Evolutionary conservation across 2,797 vertebrate species (phyloP), one percentile per base, ranked within the genome.

Genomic region (Acestrorhynchus altus): DNA sequence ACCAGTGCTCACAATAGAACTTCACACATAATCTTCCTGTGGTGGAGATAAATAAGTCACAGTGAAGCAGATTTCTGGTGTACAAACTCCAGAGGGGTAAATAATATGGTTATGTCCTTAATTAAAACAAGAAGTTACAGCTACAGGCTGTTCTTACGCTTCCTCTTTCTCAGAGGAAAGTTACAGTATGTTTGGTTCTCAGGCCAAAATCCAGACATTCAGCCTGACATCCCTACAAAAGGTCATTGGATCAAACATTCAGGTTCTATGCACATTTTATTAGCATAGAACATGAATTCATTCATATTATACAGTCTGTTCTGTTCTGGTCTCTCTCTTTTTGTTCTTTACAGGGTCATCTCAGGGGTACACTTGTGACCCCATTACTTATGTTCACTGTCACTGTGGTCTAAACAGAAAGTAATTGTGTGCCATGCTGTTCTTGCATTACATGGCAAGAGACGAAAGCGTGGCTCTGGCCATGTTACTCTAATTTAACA

Each of bases 291-390:
- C n/a, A n/a, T n/a, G n/a, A n/a, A n/a, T n/a, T n/a, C n/a, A n/a
- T n/a, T n/a, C n/a, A n/a, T n/a, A n/a, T n/a, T n/a, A n/a, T n/a
- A n/a, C n/a, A n/a, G n/a, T n/a, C n/a, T n/a, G n/a, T n/a, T n/a
- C n/a, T n/a, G n/a, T n/a, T n/a, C n/a, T 35, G 31, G 2, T 35
- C 6, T 44, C 56, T 5, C 4, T 6, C 1, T 44, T 8, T 11
- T 6, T 56, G 1, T 4, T 8, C 3, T 18, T 16, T 40, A 31
- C 4, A 2, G 20, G 6, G 39, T 60, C 54, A 57, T 47, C 22
- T 24, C n/a, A 18, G 18, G 51, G 35, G 15, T n/a, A 60, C 51
- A 71, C 59, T 18, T 65, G 44, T 75, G 76, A 71, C 31, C 59
- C 28, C 1, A 66, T 46, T 31, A 51, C 52, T 40, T 47, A 16